Evolutionary conservation across 2,797 vertebrate species (phyloP).

Genomic region (Tinamus major): DNA sequence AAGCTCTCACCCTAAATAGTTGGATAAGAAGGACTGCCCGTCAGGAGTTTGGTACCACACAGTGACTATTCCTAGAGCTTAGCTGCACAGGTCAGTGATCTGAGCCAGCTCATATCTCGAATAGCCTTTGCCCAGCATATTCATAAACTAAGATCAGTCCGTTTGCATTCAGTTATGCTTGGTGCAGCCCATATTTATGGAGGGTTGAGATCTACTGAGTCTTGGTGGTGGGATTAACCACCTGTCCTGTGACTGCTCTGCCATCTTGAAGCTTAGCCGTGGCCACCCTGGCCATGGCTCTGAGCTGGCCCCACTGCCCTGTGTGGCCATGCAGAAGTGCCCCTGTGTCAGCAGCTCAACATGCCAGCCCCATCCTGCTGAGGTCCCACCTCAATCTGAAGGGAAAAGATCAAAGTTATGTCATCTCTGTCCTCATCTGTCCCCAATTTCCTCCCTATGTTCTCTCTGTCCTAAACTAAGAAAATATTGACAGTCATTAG

Average conservation of each 20-base stretch:
- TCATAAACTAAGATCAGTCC: neutral
- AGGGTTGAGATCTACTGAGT: neutral
- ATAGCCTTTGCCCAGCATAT: neutral
- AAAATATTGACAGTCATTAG: neutral
- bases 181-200: neutral
- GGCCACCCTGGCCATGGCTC: neutral
- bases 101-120: neutral
- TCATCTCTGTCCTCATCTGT: neutral
- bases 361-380: neutral
- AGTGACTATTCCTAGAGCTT: neutral
- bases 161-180: neutral
- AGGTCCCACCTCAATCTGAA: neutral
- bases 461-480: neutral
- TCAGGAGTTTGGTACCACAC: neutral
- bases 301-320: neutral
- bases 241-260: neutral
- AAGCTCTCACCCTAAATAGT: neutral
- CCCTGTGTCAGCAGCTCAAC: neutral
- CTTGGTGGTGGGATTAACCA: neutral
- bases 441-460: neutral
- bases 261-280: neutral
- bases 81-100: neutral
- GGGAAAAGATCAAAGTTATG: neutral
- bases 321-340: neutral
- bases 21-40: fast-evolving